Evolutionary conservation across 2,113 vertebrate species (phyloP).

Genomic region (Oxyura jamaicensis): DNA sequence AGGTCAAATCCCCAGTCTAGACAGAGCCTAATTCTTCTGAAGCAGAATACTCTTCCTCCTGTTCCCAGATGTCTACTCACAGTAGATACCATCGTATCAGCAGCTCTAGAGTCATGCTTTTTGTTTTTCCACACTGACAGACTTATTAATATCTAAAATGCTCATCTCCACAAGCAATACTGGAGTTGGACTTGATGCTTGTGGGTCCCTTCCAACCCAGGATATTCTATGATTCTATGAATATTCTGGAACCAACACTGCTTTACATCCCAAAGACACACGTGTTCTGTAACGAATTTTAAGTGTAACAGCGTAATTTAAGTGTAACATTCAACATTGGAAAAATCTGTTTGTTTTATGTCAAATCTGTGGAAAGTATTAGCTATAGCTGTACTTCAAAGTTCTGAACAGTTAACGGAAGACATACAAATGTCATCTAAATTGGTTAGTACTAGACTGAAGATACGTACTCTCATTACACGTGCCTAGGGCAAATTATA

Average conservation of each 20-base stretch:
- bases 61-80: slow-evolving; percentile 51
- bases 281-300: background rate
- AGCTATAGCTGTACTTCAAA: background rate
- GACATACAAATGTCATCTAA: background rate
- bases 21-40: slow-evolving; percentile 68
- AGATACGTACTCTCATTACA: background rate
- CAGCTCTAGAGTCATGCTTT: background rate
- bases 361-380: background rate
- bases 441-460: background rate
- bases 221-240: no score
- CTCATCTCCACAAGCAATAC: background rate
- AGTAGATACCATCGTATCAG: slow-evolving; percentile 28
- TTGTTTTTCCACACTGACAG: background rate
- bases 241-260: accelerated
- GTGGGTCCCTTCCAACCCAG: no score
- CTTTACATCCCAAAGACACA: background rate
- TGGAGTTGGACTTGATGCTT: no score
- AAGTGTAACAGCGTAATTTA: background rate
- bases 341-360: background rate
- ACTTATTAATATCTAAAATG: background rate
- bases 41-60: slow-evolving; percentile 22
- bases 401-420: background rate
- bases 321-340: background rate
- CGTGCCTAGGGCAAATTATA: background rate
- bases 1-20: slow-evolving; percentile 72